These are phyloP conservation scores for Oryzias celebensis DNA, from an alignment of 2,113 vertebrate species.

Conservation along the genomic window DNA sequence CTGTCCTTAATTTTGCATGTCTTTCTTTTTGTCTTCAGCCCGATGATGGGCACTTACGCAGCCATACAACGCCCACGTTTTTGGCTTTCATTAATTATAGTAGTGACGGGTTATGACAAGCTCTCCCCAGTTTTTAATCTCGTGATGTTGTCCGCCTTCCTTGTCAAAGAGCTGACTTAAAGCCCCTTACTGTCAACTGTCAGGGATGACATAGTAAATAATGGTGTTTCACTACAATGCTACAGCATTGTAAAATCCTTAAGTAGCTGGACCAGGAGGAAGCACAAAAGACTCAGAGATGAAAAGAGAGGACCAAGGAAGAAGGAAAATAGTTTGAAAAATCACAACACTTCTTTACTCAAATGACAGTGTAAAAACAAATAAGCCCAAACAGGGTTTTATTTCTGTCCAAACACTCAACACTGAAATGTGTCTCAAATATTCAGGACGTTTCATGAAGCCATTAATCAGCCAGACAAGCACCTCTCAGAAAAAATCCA, in stretches of 20 bases:
- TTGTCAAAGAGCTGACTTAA: conserved; percentile 58
- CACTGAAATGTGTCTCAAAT: conserved; percentile 38
- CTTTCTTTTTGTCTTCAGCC: conserved; percentile 18
- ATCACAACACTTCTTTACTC: conserved; percentile 20
- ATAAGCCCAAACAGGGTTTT: conserved; percentile 28
- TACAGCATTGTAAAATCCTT: conserved; percentile 44
- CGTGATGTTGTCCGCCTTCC: conserved; percentile 47
- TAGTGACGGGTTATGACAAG: conserved; percentile 59
- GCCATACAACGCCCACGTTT: not conserved
- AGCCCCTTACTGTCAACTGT: conserved; percentile 59
- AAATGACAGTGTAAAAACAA: conserved; percentile 14
- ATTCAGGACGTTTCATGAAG: conserved; percentile 55
- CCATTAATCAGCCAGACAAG: conserved; percentile 54
- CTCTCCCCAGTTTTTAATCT: conserved; percentile 62
- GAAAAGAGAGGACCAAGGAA: conserved; percentile 9
- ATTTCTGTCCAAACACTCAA: not conserved
- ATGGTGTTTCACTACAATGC: conserved; percentile 56
- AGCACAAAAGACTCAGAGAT: conserved; percentile 14
- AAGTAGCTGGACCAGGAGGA: conserved; percentile 27
- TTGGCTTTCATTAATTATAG: conserved; percentile 50
- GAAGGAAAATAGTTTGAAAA: conserved; percentile 3
- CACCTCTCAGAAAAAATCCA: conserved; percentile 63
- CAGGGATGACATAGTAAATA: conserved; percentile 72
- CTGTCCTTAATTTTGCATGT: conserved; percentile 37
- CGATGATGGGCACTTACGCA: not conserved